Evolutionary conservation across 2,888 invertebrate species (phyloP).

Genomic region (Catonia carolina): DNA sequence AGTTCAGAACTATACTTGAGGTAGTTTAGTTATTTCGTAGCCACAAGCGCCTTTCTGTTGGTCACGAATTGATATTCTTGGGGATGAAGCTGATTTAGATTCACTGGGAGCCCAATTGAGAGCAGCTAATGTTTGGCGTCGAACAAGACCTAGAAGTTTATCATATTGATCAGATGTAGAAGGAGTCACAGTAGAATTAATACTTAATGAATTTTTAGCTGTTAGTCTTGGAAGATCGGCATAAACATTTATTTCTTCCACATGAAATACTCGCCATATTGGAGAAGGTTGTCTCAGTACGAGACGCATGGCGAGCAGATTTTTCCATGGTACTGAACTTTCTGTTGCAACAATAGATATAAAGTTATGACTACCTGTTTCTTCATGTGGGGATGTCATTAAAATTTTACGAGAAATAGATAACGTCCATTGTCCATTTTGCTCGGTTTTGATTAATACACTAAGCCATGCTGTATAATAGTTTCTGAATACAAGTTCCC

Average conservation of each 20-base stretch:
- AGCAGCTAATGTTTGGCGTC: slow-evolving; percentile 29
- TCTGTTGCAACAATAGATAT: slow-evolving; percentile 40
- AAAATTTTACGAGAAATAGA: slow-evolving; percentile 36
- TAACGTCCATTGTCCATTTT: slow-evolving; percentile 33
- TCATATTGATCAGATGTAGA: slow-evolving; percentile 9
- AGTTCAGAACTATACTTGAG: slow-evolving; percentile 3
- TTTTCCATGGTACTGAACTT: slow-evolving; percentile 20
- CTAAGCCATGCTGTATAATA: slow-evolving; percentile 40
- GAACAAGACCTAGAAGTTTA: slow-evolving; percentile 24
- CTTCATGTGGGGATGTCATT: slow-evolving; percentile 40
- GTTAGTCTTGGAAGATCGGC: slow-evolving; percentile 25
- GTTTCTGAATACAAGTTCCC: slow-evolving; percentile 40
- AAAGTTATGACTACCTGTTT: slow-evolving; percentile 39
- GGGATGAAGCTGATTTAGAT: background rate
- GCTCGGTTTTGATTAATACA: slow-evolving; percentile 28
- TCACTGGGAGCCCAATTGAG: slow-evolving; percentile 28
- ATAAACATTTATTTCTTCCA: slow-evolving; percentile 40
- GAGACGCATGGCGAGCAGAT: background rate
- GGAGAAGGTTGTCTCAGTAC: slow-evolving; percentile 40
- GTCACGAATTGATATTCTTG: background rate
- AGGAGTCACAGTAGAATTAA: slow-evolving; percentile 2
- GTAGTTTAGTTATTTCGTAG: slow-evolving; percentile 30
- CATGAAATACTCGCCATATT: slow-evolving; percentile 41
- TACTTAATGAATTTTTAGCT: slow-evolving; percentile 9
- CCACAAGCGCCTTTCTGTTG: slow-evolving; percentile 20